Evolutionary conservation across 2,113 vertebrate species (phyloP).

Genomic region (Pseudorectes ferrugineus): DNA sequence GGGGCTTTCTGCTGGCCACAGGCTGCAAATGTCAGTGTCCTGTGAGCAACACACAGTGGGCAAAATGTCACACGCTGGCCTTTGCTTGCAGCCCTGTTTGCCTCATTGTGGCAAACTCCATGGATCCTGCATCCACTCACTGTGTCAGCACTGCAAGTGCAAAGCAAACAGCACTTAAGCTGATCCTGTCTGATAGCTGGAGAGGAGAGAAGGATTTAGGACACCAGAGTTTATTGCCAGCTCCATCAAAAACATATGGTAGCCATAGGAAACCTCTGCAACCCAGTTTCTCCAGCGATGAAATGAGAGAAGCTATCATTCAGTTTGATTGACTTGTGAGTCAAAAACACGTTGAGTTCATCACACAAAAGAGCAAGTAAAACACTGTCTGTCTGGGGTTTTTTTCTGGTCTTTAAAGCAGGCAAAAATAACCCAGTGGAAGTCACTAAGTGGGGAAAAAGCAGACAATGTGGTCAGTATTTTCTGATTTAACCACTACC

Average conservation of each 20-base stretch:
- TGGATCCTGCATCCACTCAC: background rate
- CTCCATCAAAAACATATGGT: background rate
- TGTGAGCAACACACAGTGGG: background rate
- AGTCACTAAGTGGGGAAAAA: background rate
- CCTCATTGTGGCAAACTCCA: background rate
- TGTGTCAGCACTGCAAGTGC: background rate
- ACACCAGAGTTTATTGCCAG: background rate
- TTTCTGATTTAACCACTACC: background rate
- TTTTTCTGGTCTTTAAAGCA: background rate
- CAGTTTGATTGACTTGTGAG: background rate
- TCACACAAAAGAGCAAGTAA: background rate
- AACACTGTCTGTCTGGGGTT: background rate
- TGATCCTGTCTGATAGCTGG: background rate
- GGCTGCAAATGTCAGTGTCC: conserved; percentile 36
- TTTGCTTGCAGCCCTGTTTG: background rate
- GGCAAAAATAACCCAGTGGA: background rate
- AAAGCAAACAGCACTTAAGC: background rate
- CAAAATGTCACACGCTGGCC: conserved; percentile 23
- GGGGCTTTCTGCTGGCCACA: background rate
- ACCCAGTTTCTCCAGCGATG: background rate
- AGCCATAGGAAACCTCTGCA: background rate
- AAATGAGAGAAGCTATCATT: background rate
- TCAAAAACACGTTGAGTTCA: background rate
- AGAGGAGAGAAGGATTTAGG: background rate
- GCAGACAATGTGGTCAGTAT: rapidly evolving